These are phyloP conservation scores for Mimumesa dahlbomi DNA, from an alignment of 2,888 invertebrate genomes.

Conservation along the genomic window DNA sequence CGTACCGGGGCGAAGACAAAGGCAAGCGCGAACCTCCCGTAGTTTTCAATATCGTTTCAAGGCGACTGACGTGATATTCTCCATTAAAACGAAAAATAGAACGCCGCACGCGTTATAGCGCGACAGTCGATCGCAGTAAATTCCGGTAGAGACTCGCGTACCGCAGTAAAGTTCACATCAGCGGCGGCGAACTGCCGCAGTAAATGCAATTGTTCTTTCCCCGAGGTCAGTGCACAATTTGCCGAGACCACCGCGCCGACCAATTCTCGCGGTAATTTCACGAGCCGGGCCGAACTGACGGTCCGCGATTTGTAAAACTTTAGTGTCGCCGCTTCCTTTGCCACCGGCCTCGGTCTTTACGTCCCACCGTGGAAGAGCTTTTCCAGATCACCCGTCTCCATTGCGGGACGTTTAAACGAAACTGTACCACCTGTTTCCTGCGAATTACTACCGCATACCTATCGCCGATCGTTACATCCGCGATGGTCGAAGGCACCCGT, in stretches of 20 bases:
- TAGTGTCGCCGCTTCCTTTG: constrained; percentile 13
- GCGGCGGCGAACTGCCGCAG: constrained; percentile 8
- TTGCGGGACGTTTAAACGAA: constrained; percentile 21
- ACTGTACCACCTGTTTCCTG: constrained; percentile 2
- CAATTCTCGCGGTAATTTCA: constrained; percentile 28
- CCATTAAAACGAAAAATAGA: constrained; percentile 11
- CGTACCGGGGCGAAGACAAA: too few species aligned
- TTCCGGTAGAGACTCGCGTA: background rate
- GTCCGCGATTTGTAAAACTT: constrained; percentile 34
- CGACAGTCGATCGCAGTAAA: constrained; percentile 12
- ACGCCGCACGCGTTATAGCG: constrained; percentile 7
- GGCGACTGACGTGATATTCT: background rate
- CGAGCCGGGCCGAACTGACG: constrained; percentile 14
- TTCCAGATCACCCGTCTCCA: constrained; percentile 12
- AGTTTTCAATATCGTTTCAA: background rate
- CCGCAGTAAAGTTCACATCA: constrained; percentile 15
- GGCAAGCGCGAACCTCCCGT: too few species aligned
- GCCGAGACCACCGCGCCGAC: constrained; percentile 22
- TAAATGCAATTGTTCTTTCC: constrained; percentile 26
- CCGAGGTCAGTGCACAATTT: constrained; percentile 36
- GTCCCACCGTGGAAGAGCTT: constrained; percentile 6
- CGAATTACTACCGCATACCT: constrained; percentile 35
- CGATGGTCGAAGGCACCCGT: constrained; percentile 1
- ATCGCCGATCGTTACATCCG: constrained; percentile 1
- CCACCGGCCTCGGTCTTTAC: constrained; percentile 13